Evolutionary conservation across 1,140 invertebrate species (phyloP), one percentile per base, ranked within the genome.

Genomic region (Danaus plexippus): DNA sequence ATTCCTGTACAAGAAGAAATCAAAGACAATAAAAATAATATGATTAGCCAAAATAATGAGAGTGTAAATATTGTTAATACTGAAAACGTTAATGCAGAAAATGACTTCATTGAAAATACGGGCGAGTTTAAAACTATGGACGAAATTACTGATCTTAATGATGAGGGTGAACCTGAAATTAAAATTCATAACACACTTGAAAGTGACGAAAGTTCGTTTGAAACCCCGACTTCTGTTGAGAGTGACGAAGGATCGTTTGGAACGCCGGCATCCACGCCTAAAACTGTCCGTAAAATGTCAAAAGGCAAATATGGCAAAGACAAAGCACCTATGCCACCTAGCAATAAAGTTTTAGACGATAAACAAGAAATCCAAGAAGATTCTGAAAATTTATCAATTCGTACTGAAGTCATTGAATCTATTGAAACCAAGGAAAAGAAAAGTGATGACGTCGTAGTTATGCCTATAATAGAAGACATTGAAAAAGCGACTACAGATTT

Each of bases 221-320:
- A 71, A 18, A 69, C 63, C 40, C 66, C 68, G n/a, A 42, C 59
- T 44, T 75, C 74, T 11, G 60, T 66, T 11, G 84, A 82, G 47
- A 82, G 79, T 55, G 76, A 82, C 44, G 86, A 88, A 66, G 77
- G 74, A 9, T 86, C 85, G 48, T 88, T 85, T 63, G 80, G 76
- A n/a, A 88, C 87, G n/a, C 87, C 86, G 11, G 79, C 79, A 55
- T 74, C 80, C 65, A 87, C 86, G 1, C 87, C 87, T 10, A 80
- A 78, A 61, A 64, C 55, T 54, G 75, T 67, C 55, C 75, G 70
- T 68, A 87, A 85, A 73, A 44, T 64, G 7, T 49, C 62, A 7
- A 86, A 79, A 69, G 80, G 79, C 9, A 85, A 80, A 75, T 80
- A 87, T 62, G 87, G 85, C 7, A 88, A 88, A 71, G 61, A 66